Evolutionary conservation across 2,888 invertebrate genomes (phyloP), one percentile per base, ranked within the genome.

Genomic region (Agrilus mali): DNA sequence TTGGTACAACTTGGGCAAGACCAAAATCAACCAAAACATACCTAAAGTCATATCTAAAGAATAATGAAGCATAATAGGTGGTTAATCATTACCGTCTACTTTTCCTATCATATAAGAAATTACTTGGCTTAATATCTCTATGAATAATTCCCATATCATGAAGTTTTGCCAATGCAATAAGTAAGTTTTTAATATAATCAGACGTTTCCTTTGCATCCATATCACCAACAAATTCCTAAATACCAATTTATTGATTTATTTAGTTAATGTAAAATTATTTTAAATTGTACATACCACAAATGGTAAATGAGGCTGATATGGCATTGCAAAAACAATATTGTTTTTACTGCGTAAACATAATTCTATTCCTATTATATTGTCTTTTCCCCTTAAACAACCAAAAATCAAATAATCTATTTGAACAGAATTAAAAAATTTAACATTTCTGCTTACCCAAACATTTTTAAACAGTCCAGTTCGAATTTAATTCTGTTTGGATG

Each of bases 11-110:
- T 65, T 92, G 88, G 16, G 92, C 87, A 49, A 93, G 70, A 1
- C 93, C 93, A 71, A 93, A 93, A 67, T 93, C 92, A 12, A 93
- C 88, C 48, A 92, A 66, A 41, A 86, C 70, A 66, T 80, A 86
- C 57, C 82, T 80, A 55, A 15, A 48, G 33, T 35, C 6, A 20
- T 3, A 17, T 6, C 7, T 20, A 20, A 20, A 6, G 20, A 39
- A 38, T 38, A 35, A 14, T 20, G 42, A 48, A 33, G 36, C 36
- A 37, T 16, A 39, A 27, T 36, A 35, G 43, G 33, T 40, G 39
- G 39, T 45, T 27, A 39, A 33, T 14, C 8, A 32, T 58, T 60
- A 78, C 79, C 73, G 74, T 52, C 71, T 71, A 46, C 73, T 75
- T 22, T 73, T 71, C 12, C 88, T 72, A 64, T 89, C 84, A 60